These are phyloP conservation scores for Polyploca ridens DNA, from an alignment of 2,888 invertebrate species.

Conservation along the genomic window DNA sequence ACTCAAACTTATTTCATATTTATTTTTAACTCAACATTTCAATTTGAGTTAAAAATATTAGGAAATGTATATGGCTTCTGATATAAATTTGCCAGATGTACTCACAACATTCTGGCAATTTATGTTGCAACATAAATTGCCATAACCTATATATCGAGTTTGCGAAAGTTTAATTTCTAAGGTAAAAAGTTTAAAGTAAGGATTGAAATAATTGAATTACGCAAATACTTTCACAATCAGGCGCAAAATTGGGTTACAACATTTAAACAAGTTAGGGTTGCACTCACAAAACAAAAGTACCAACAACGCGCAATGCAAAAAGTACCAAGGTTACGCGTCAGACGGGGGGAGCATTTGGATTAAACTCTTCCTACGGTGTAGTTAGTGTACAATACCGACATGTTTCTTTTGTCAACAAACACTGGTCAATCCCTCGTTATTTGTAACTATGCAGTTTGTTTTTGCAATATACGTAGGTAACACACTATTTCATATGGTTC, in stretches of 20 bases:
- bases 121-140: no score
- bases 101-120: no score
- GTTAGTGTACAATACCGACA: neutral
- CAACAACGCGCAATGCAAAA: neutral
- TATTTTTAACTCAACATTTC: no score
- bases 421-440: neutral
- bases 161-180: no score
- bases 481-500: neutral
- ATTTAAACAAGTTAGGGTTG: neutral
- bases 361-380: neutral
- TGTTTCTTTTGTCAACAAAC: neutral
- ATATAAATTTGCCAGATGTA: no score
- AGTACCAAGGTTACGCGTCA: neutral
- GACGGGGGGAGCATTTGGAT: neutral
- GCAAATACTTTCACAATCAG: no score
- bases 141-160: no score
- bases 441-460: neutral
- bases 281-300: neutral
- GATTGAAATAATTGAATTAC: no score
- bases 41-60: no score
- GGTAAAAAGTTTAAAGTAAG: no score
- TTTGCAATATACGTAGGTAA: neutral
- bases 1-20: no score
- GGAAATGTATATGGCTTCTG: no score
- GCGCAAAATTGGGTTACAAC: neutral